Evolutionary conservation across 2,888 invertebrate genomes (phyloP).

Genomic region (Cyaniris semiargus): DNA sequence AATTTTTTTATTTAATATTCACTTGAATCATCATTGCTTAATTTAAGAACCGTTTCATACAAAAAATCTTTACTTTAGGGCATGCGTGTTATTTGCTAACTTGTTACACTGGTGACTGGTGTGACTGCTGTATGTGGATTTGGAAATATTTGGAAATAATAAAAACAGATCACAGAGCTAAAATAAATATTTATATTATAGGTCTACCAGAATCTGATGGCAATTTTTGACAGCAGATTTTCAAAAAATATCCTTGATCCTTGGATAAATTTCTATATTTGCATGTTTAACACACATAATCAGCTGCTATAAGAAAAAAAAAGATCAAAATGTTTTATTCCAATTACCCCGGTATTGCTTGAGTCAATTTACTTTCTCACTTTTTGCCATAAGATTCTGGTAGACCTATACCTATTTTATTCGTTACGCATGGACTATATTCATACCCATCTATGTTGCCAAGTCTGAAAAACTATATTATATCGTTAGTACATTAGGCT

Average conservation of each 20-base stretch:
- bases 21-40: neutral
- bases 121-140: neutral
- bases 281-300: no score
- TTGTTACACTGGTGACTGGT: neutral
- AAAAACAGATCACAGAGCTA: neutral
- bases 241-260: no score
- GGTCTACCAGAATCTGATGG: no score
- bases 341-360: no score
- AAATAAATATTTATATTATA: neutral
- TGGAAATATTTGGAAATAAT: neutral
- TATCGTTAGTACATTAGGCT: neutral
- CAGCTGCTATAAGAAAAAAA: no score
- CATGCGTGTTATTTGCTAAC: neutral
- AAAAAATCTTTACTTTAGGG: neutral
- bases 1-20: no score
- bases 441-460: conserved; percentile 17
- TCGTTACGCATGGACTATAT: conserved; percentile 1
- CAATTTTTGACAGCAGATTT: no score
- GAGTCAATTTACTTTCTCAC: no score
- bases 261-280: no score
- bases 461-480: conserved; percentile 10
- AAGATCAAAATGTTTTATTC: no score
- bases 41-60: neutral
- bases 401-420: conserved; percentile 21
- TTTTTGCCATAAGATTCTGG: no score